phyloP scores from a whole-genome alignment of 2,797 vertebrate genomes.

The Columba guinea region DNA sequence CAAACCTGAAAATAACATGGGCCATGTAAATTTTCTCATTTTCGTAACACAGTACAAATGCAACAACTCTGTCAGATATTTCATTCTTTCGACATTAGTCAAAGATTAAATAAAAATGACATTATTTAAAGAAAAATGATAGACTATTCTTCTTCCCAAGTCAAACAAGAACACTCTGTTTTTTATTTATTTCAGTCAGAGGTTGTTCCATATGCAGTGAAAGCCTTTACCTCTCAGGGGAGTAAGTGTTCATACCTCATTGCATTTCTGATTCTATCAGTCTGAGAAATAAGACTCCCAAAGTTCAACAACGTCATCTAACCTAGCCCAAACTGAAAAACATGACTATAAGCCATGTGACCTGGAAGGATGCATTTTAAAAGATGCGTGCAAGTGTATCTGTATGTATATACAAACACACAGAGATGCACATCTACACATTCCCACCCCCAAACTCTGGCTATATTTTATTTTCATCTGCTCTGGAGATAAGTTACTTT shows the following conservation, averaged over 20 bases:
- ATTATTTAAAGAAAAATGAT: background rate
- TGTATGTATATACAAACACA: background rate
- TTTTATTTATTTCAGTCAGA: background rate
- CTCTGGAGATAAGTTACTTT: background rate
- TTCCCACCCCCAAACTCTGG: background rate
- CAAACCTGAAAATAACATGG: slow-evolving; percentile 77
- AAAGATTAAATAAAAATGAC: background rate
- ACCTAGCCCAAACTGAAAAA: background rate
- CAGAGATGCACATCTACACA: background rate
- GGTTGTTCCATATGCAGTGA: background rate
- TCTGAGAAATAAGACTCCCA: slow-evolving; percentile 5
- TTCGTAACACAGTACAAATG: slow-evolving; percentile 5
- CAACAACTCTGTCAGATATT: background rate
- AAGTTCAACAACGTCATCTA: background rate
- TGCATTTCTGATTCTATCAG: slow-evolving; percentile 32
- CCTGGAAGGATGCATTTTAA: background rate
- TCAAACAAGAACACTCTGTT: background rate
- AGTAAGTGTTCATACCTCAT: background rate
- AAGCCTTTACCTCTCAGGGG: slow-evolving; percentile 11
- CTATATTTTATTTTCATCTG: background rate
- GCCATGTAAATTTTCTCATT: slow-evolving; percentile 57
- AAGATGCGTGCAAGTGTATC: rapidly evolving
- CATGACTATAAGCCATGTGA: background rate
- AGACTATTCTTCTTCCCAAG: background rate
- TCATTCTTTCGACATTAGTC: background rate